phyloP scores from a whole-genome alignment of 2,113 vertebrate genomes.

The Buteo buteo region DNA sequence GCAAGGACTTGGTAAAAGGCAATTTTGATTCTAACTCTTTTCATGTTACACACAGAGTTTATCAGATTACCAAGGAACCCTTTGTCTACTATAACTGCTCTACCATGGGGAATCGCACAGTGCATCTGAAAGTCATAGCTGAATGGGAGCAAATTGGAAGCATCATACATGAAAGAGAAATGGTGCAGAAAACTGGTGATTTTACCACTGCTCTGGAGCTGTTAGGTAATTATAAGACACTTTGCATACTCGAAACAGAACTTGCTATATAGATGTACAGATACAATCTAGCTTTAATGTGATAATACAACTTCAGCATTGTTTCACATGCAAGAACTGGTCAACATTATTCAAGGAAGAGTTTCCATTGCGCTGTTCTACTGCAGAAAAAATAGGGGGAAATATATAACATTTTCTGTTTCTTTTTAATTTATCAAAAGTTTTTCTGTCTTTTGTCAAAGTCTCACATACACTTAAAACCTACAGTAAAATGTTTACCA shows the following conservation, averaged over 20 bases:
- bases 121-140: conserved; percentile 74
- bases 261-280: too few species aligned
- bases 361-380: not conserved
- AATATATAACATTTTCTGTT: not conserved
- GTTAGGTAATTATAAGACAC: conserved; percentile 65
- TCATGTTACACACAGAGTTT: conserved; percentile 60
- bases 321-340: not conserved
- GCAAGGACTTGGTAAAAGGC: not conserved
- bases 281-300: not conserved
- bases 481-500: not conserved
- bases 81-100: conserved; percentile 77
- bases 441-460: not conserved
- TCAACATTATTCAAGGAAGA: not conserved
- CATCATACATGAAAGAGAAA: not conserved
- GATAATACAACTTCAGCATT: not conserved
- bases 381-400: not conserved
- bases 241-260: not conserved
- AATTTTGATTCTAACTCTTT: not conserved
- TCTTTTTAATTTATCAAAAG: not conserved
- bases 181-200: conserved; percentile 63
- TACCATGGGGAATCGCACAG: conserved; percentile 68
- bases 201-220: conserved; percentile 77
- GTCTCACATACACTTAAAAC: not conserved
- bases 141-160: conserved; percentile 47
- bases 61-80: conserved; percentile 74